Evolutionary conservation across 2,888 invertebrate genomes (phyloP).

Genomic region (Yponomeuta malinellus): DNA sequence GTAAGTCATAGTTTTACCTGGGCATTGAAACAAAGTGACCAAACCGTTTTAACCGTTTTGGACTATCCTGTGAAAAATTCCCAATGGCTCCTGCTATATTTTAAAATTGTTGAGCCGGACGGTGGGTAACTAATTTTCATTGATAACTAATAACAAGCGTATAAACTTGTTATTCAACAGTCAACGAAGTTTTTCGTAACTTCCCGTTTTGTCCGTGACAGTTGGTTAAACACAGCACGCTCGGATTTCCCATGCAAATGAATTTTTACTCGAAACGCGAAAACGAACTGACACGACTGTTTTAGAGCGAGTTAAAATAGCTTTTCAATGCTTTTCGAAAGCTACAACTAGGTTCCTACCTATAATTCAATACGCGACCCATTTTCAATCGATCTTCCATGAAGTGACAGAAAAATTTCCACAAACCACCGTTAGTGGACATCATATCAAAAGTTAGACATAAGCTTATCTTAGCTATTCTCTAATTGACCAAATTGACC

Average conservation of each 20-base stretch:
- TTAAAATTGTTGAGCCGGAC: too few relatives aligned
- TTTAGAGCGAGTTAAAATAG: conserved; percentile 32
- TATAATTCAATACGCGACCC: conserved; percentile 11
- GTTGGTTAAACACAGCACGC: background rate
- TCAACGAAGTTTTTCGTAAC: background rate
- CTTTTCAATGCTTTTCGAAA: background rate
- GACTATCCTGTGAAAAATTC: too few relatives aligned
- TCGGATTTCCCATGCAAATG: conserved; percentile 24
- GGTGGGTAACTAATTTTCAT: too few relatives aligned
- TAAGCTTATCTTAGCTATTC: too few relatives aligned
- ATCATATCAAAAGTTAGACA: background rate
- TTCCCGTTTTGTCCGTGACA: conserved; percentile 23
- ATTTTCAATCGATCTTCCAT: conserved; percentile 7
- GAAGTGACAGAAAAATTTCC: background rate
- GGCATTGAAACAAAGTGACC: too few relatives aligned
- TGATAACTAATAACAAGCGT: background rate
- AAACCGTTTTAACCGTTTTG: too few relatives aligned
- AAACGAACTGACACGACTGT: conserved; percentile 34
- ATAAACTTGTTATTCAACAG: background rate
- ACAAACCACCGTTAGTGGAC: background rate
- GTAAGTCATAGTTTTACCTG: too few relatives aligned
- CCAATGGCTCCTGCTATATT: too few relatives aligned
- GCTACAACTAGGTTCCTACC: background rate
- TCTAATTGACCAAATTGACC: too few relatives aligned
- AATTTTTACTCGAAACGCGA: conserved; percentile 29